phyloP scores from a whole-genome alignment of 1,140 invertebrate species.

The Tribolium madens region DNA sequence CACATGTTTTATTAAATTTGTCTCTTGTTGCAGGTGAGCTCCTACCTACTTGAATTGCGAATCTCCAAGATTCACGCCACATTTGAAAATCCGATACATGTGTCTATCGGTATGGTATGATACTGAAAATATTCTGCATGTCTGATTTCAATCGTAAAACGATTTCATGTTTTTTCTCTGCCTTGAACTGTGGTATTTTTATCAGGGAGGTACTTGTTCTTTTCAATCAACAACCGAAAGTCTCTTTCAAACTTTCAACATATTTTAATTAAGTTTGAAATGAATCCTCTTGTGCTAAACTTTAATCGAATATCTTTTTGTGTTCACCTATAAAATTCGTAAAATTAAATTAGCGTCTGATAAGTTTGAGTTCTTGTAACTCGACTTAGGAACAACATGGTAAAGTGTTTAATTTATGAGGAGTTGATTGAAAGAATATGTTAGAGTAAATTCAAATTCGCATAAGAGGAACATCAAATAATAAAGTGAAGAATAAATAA shows the following conservation, averaged over 20 bases:
- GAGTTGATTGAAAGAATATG: conserved; percentile 1
- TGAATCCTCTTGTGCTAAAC: conserved; percentile 42
- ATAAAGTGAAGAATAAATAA: conserved; percentile 20
- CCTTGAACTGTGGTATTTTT: not conserved
- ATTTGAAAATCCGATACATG: conserved; percentile 49
- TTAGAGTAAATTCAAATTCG: conserved; percentile 11
- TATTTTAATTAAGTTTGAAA: conserved; percentile 48
- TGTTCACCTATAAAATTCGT: conserved; percentile 39
- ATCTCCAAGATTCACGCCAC: conserved; percentile 43
- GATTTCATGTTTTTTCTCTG: not conserved
- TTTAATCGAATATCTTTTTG: conserved; percentile 48
- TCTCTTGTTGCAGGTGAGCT: conserved; percentile 48
- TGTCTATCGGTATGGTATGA: conserved; percentile 43
- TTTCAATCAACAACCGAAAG: conserved; percentile 9
- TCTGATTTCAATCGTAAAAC: conserved; percentile 16
- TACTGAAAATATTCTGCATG: conserved; percentile 41
- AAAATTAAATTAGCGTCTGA: conserved; percentile 36
- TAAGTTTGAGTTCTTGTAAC: conserved; percentile 32
- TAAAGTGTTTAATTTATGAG: not conserved
- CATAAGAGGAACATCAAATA: conserved; percentile 21
- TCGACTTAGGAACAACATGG: not conserved
- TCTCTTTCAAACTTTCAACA: conserved; percentile 16
- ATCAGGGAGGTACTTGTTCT: not conserved
- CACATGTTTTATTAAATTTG: conserved; percentile 53
- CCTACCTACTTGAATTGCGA: conserved; percentile 49